phyloP scores from a whole-genome alignment of 2,888 invertebrate species.

The Mechanitis mazaeus region DNA sequence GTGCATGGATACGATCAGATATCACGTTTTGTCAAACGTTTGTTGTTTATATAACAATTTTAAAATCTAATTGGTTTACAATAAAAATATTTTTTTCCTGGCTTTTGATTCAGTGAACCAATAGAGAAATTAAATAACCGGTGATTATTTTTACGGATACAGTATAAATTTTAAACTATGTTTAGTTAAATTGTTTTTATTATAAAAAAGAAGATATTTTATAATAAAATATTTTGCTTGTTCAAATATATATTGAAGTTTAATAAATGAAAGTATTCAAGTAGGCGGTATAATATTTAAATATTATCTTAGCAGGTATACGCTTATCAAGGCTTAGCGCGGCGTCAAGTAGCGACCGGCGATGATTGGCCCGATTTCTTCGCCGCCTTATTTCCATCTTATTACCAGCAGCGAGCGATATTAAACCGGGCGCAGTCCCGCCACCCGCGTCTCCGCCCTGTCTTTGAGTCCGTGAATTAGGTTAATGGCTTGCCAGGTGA shows the following conservation, averaged over 20 bases:
- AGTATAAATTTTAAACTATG: neutral
- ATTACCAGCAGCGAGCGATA: conserved; percentile 73
- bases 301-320: conserved; percentile 28
- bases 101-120: too few species aligned
- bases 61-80: too few species aligned
- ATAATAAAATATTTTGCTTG: neutral
- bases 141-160: too few species aligned
- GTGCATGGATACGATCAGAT: too few species aligned
- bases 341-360: conserved; percentile 61
- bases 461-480: conserved; percentile 75
- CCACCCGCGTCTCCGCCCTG: conserved; percentile 70
- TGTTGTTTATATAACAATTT: too few species aligned
- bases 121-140: too few species aligned
- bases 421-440: conserved; percentile 62
- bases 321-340: conserved; percentile 29
- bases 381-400: conserved; percentile 74
- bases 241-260: conserved; percentile 2
- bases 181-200: neutral
- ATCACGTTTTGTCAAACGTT: too few species aligned
- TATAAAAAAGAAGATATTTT: neutral
- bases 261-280: conserved; percentile 20
- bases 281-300: conserved; percentile 26
- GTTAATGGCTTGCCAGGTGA: conserved; percentile 77
- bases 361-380: conserved; percentile 71
- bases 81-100: too few species aligned